Evolutionary conservation across 2,888 invertebrate species (phyloP).

Genomic region (Geotrupes spiniger): DNA sequence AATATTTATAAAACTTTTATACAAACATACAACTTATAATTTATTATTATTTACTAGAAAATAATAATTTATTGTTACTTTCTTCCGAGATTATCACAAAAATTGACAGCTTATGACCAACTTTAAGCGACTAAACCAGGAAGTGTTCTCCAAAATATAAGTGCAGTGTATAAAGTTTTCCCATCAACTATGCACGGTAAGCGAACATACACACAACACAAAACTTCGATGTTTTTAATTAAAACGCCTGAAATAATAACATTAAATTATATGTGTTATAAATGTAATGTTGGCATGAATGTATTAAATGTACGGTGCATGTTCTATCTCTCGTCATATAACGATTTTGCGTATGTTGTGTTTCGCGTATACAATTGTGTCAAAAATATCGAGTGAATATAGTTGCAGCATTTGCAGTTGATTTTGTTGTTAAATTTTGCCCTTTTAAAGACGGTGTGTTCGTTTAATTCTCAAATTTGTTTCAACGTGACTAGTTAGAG

Average conservation of each 20-base stretch:
- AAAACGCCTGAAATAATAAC: too few species aligned
- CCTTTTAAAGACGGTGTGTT: background rate
- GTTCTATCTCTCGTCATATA: conserved; percentile 10
- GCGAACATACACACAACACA: too few species aligned
- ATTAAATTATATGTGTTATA: too few species aligned
- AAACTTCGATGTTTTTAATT: too few species aligned
- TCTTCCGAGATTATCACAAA: conserved; percentile 41
- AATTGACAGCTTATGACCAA: conserved; percentile 42
- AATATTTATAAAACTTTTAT: conserved; percentile 37
- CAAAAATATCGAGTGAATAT: conserved; percentile 22
- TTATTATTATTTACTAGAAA: conserved; percentile 41
- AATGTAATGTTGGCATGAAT: too few species aligned
- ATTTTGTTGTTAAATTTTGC: conserved; percentile 17
- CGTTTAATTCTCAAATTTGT: background rate
- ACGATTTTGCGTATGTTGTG: conserved; percentile 8
- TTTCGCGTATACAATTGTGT: conserved; percentile 14
- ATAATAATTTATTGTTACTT: conserved; percentile 42
- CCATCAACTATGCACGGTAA: too few species aligned
- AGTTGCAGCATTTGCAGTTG: conserved; percentile 18
- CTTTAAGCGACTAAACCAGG: conserved; percentile 17
- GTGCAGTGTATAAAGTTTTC: background rate
- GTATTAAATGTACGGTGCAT: too few species aligned
- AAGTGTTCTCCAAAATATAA: background rate
- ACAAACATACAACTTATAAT: conserved; percentile 42
- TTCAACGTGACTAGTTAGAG: conserved; percentile 13